Base-by-base conservation (phyloP, 92 coral and sea anemone species). In the Bergia puertoricense region DNA sequence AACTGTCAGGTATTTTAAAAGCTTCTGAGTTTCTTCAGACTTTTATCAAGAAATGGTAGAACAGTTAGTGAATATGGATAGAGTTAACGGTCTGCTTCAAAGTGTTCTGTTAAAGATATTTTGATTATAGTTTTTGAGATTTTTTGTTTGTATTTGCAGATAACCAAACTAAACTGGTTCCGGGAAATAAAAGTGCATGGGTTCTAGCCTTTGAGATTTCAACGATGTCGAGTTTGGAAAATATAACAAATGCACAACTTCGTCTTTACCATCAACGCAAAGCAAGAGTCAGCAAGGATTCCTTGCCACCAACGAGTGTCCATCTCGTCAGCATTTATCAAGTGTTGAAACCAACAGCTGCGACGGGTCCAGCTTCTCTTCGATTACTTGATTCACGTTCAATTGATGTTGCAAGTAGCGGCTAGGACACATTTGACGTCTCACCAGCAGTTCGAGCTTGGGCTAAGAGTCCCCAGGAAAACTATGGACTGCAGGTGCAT, bases 361-460 rank as follows among this genome's bases (percentile, higher is more conserved):
- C 76, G 62, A 87, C 80, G 67, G 48, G 79, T 20, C 92, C 92
- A 40, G 91, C 91, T 51, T 79, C 81, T 62, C 93, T 90, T 56
- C 90, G 30, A 30, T 30, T 30, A 30, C 30, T 30, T 30, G 30
- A 30, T 30, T 30, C 30, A 30, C 30, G 30, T 30, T 30, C 95
- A 74, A 84, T 96, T 77, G 96, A 96, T 91, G 94, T 96, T 36
- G 86, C 91, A 30, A 30, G 30, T 30, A 30, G 30, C 30, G 30
- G 30, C 30, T 30, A 0, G 30, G 30, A 45, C 71, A 86, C 30
- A 30, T 30, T 30, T 30, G 30, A 30, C 30, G 30, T 30, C 30
- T 30, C 30, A 30, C 30, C 30, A 16, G 94, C 97, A 6, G 94
- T 96, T 67, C 93, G 94, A 20, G 94, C 92, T 77, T 96, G 99